These are phyloP conservation scores for Thecophora atra DNA, from an alignment of 2,888 invertebrate genomes.

Conservation along the genomic window DNA sequence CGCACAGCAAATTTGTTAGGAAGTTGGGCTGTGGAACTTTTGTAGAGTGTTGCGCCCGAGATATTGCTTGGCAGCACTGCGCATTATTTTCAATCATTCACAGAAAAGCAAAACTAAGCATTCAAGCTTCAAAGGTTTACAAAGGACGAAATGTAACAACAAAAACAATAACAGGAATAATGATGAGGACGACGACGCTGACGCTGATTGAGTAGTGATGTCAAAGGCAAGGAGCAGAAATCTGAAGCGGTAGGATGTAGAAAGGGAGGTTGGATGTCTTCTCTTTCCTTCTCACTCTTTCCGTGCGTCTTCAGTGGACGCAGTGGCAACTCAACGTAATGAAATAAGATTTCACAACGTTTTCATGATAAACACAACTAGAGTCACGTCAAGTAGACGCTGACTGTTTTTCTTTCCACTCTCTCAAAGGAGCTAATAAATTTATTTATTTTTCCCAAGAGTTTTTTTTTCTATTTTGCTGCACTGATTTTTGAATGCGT, in stretches of 20 bases:
- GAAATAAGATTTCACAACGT: neutral
- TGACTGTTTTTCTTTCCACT: neutral
- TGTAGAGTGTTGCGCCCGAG: neutral
- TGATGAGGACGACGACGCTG: neutral
- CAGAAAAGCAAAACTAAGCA: neutral
- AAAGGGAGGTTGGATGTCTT: neutral
- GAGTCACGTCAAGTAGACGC: neutral
- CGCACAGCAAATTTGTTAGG: no score
- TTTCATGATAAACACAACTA: neutral
- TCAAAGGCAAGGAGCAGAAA: neutral
- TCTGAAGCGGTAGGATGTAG: neutral
- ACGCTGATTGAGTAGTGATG: neutral
- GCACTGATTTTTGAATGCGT: no score
- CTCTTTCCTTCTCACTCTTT: neutral
- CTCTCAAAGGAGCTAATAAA: neutral
- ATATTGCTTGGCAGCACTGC: neutral
- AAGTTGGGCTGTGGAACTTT: no score
- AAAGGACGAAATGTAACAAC: neutral
- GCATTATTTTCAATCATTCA: slow-evolving; percentile 22
- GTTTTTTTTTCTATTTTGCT: no score
- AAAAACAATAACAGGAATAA: neutral
- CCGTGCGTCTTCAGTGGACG: neutral
- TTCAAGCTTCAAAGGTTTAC: neutral
- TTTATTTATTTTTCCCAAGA: neutral
- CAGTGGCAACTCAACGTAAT: neutral